Evolutionary conservation across 2,888 invertebrate species (phyloP).

Genomic region (Rapana venosa): DNA sequence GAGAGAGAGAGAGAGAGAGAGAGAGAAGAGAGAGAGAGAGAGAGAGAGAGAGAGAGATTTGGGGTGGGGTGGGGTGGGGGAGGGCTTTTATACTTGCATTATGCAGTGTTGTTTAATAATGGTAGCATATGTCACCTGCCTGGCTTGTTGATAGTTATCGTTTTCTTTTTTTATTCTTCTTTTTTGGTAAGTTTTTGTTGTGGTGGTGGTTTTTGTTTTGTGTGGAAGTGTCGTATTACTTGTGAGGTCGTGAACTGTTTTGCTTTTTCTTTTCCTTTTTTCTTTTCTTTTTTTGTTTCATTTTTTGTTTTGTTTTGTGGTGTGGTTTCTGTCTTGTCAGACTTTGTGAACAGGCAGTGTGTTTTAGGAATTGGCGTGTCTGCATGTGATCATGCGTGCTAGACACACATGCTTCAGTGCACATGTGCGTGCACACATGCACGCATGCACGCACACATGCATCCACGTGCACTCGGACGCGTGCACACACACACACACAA

Average conservation of each 20-base stretch:
- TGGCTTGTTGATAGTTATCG: too few species aligned
- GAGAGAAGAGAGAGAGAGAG: neutral
- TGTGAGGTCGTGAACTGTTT: too few species aligned
- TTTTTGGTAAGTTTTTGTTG: neutral
- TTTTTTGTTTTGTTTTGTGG: neutral
- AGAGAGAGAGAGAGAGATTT: neutral
- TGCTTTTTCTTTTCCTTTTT: too few species aligned
- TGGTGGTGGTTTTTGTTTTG: neutral
- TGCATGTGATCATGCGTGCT: neutral
- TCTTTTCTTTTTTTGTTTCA: too few species aligned
- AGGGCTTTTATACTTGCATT: too few species aligned
- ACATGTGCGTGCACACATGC: neutral
- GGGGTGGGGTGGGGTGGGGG: neutral
- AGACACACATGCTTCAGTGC: neutral
- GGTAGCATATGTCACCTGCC: too few species aligned
- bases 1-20: neutral
- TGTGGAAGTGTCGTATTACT: neutral
- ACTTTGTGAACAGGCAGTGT: neutral
- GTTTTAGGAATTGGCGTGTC: neutral
- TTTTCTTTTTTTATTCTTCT: too few species aligned
- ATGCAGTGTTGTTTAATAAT: too few species aligned
- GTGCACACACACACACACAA: neutral
- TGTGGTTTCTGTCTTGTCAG: neutral
- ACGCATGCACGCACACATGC: conserved; percentile 18
- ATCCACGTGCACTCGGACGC: neutral